Conservation (phyloP, 2,888 invertebrate genomes). For the Eupithecia pulchellata region DNA sequence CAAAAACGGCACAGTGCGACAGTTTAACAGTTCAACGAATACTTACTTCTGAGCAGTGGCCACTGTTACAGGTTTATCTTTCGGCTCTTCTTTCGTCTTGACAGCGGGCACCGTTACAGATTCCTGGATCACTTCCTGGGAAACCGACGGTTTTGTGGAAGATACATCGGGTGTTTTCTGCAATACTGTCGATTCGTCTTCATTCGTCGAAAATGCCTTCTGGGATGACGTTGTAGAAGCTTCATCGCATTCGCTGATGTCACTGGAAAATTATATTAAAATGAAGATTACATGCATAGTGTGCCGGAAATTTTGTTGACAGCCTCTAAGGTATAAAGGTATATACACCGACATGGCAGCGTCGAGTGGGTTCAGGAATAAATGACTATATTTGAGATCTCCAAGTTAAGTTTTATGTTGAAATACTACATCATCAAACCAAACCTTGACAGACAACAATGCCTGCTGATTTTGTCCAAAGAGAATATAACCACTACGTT, state of each 20-base stretch:
- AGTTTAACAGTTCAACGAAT: neutral
- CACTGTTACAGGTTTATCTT: constrained; percentile 46
- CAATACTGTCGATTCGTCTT: neutral
- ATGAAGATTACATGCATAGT: neutral
- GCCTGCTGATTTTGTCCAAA: neutral
- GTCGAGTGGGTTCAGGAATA: neutral
- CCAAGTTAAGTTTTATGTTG: neutral
- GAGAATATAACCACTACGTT: no score
- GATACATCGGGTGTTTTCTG: neutral
- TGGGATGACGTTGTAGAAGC: constrained; percentile 25
- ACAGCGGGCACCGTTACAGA: constrained; percentile 52
- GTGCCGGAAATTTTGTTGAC: neutral
- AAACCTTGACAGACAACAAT: neutral
- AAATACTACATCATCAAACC: neutral
- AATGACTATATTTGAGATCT: neutral
- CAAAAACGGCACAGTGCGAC: no score
- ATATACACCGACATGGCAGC: neutral
- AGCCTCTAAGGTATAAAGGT: no score
- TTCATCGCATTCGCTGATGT: constrained; percentile 69
- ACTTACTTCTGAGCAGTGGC: constrained; percentile 48
- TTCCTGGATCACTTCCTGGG: neutral
- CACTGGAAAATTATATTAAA: constrained; percentile 14
- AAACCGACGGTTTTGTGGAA: neutral
- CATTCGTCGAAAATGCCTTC: neutral
- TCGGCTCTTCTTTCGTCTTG: constrained; percentile 46